Conservation (phyloP, 2,888 invertebrate species). For the Tiliacea citrago region DNA sequence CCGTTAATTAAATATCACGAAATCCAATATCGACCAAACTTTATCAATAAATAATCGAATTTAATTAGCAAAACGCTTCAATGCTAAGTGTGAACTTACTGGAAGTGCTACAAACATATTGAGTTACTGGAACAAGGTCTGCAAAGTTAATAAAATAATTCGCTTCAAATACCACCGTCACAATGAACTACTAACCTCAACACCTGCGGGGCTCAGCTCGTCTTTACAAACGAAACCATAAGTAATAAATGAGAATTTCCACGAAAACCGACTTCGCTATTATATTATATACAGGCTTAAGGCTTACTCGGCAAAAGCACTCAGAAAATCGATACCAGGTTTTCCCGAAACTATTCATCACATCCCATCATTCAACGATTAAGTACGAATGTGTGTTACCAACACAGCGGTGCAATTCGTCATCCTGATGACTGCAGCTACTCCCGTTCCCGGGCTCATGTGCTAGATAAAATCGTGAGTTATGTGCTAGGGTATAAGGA, state of each 20-base stretch:
- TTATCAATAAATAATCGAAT: constrained; percentile 53
- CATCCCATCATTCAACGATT: constrained; percentile 61
- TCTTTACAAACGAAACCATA: constrained; percentile 56
- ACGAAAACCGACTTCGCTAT: constrained; percentile 41
- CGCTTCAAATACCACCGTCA: constrained; percentile 72
- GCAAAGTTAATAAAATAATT: constrained; percentile 63
- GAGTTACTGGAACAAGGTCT: constrained; percentile 74
- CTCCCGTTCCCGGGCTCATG: constrained; percentile 77
- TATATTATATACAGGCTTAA: constrained; percentile 44
- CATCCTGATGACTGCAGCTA: constrained; percentile 77
- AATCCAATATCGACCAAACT: constrained; percentile 8
- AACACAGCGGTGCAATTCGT: constrained; percentile 74
- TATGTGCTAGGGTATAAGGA: constrained; percentile 79
- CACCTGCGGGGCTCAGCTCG: constrained; percentile 54
- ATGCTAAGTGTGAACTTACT: constrained; percentile 57
- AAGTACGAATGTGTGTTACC: constrained; percentile 58
- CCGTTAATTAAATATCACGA: constrained; percentile 32
- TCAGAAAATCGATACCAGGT: constrained; percentile 52
- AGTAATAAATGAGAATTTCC: constrained; percentile 50
- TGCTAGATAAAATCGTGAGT: constrained; percentile 77
- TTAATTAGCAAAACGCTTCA: constrained; percentile 62
- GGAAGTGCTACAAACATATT: constrained; percentile 51
- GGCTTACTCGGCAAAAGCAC: constrained; percentile 63
- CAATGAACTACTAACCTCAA: constrained; percentile 68
- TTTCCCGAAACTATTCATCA: constrained; percentile 54